A percentile compares a stretch with the other conserved stretches of the same genome.
Evolutionary conservation across 2,797 vertebrate genomes (phyloP).

Genomic region (Poecilia gillii): DNA sequence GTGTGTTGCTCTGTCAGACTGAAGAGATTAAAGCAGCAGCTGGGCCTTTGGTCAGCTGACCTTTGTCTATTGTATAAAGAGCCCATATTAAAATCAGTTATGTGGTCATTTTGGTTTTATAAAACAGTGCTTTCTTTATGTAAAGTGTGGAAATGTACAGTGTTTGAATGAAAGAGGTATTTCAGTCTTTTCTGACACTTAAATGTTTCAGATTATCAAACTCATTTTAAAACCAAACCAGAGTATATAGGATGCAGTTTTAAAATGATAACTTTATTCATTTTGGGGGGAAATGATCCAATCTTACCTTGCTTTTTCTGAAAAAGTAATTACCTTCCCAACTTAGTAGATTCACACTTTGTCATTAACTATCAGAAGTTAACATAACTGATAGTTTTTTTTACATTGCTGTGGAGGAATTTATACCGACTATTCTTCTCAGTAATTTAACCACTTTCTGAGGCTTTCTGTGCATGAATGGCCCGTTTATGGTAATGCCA

Average conservation of each 20-base stretch:
- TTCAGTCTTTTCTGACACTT: background rate
- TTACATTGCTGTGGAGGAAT: background rate
- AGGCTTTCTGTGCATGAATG: background rate
- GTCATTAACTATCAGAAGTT: background rate
- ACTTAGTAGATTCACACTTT: background rate
- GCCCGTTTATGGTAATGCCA: background rate
- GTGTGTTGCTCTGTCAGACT: conserved; percentile 56
- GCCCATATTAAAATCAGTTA: background rate
- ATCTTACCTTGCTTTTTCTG: background rate
- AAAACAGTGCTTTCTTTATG: background rate
- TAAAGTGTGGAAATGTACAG: background rate
- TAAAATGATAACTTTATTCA: background rate
- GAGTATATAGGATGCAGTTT: background rate
- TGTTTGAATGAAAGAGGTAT: background rate
- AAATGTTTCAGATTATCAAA: background rate
- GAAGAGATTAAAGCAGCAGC: background rate
- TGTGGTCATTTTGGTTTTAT: background rate
- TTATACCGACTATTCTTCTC: background rate
- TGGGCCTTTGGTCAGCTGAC: background rate
- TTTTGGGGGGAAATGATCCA: background rate
- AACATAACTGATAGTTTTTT: no score
- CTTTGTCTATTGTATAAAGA: background rate
- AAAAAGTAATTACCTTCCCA: background rate
- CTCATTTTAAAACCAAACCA: background rate
- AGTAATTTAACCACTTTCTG: background rate